Evolutionary conservation across 2,888 invertebrate species (phyloP).

Genomic region (Eupithecia inturbata): DNA sequence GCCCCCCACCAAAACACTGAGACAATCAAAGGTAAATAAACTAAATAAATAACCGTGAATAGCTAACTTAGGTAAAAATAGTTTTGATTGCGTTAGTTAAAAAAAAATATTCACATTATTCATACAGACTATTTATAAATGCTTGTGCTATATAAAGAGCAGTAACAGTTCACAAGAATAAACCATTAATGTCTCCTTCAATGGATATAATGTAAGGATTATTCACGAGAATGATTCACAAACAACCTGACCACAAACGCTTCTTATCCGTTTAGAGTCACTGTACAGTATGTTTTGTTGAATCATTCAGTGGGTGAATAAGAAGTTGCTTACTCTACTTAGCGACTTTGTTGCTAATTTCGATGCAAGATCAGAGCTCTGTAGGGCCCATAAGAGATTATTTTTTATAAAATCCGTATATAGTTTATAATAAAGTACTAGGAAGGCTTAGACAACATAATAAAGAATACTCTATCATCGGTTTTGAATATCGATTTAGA

Average conservation of each 20-base stretch:
- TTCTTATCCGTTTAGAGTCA: constrained; percentile 14
- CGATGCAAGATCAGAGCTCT: not conserved
- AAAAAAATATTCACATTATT: constrained; percentile 5
- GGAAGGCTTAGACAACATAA: too few relatives aligned
- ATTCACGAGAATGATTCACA: constrained; percentile 28
- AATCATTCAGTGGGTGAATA: constrained; percentile 8
- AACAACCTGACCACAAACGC: constrained; percentile 24
- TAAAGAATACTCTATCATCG: too few relatives aligned
- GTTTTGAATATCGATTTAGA: too few relatives aligned
- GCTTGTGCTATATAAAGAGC: constrained; percentile 22
- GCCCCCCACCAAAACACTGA: not conserved
- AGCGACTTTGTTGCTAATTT: not conserved
- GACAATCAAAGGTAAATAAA: not conserved
- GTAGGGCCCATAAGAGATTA: not conserved
- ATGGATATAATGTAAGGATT: constrained; percentile 17
- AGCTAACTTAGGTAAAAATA: not conserved
- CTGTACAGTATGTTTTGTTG: constrained; percentile 20
- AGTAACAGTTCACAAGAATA: constrained; percentile 22
- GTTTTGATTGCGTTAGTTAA: not conserved
- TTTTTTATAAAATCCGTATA: too few relatives aligned
- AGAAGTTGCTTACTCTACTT: not conserved
- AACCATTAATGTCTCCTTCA: constrained; percentile 21
- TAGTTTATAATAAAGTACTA: too few relatives aligned
- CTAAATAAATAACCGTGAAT: not conserved
- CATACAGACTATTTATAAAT: constrained; percentile 21